phyloP scores from a whole-genome alignment of 2,888 invertebrate species.

The Drosophila fungiperda region DNA sequence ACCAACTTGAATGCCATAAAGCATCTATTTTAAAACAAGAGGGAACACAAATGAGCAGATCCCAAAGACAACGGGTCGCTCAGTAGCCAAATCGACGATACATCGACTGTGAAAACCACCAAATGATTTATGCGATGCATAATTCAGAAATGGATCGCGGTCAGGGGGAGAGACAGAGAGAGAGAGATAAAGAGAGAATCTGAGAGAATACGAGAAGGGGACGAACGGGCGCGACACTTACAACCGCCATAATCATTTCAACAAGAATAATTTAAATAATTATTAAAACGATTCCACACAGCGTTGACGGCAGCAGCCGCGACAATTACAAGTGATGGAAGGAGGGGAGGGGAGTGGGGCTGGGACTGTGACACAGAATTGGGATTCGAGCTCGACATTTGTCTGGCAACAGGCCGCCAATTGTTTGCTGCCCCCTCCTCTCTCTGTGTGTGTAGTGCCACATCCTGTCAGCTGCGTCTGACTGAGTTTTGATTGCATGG shows the following conservation, averaged over 20 bases:
- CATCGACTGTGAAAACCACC: constrained; percentile 75
- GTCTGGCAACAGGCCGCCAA: constrained; percentile 66
- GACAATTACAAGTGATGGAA: constrained; percentile 66
- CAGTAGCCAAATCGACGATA: constrained; percentile 34
- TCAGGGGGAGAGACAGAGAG: constrained; percentile 20
- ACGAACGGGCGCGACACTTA: constrained; percentile 67
- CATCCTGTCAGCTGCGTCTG: constrained; percentile 56
- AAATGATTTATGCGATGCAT: constrained; percentile 80
- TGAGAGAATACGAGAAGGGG: constrained; percentile 3
- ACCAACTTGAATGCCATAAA: constrained; percentile 2
- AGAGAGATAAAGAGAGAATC: constrained; percentile 1
- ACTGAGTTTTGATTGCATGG: constrained; percentile 62
- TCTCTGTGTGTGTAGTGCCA: constrained; percentile 5
- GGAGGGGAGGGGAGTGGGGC: not conserved
- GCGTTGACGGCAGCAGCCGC: constrained; percentile 63
- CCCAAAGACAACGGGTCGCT: constrained; percentile 20
- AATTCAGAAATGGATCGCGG: constrained; percentile 57
- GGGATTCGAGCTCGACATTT: constrained; percentile 42
- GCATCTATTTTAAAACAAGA: constrained; percentile 21
- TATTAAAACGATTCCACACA: constrained; percentile 79
- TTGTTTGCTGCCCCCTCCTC: constrained; percentile 26
- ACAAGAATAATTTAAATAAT: constrained; percentile 83
- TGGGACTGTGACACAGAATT: constrained; percentile 8
- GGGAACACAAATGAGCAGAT: not conserved
- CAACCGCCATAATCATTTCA: constrained; percentile 80